These are phyloP conservation scores for Sminthurinus signatus DNA, from an alignment of 1,140 invertebrate species.

Conservation along the genomic window DNA sequence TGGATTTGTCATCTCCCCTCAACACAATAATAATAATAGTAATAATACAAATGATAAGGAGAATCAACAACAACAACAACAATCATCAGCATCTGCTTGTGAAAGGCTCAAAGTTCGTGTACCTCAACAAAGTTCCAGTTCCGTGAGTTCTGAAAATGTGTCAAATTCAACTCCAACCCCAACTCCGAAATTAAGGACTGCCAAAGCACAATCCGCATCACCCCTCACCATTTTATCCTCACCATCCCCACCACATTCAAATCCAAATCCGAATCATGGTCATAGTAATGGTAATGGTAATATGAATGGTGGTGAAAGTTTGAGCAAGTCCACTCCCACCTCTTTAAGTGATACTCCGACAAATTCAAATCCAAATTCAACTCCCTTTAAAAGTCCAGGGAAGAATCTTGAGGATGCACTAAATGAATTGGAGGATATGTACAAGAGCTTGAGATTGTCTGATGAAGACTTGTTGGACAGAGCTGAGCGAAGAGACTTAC, in stretches of 20 bases:
- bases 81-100: constrained; percentile 16
- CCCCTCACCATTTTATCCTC: too few species aligned
- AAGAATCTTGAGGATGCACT: constrained; percentile 74
- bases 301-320: too few species aligned
- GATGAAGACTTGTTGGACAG: constrained; percentile 74
- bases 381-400: constrained; percentile 25
- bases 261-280: constrained; percentile 16
- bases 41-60: constrained; percentile 5
- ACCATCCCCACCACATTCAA: not conserved
- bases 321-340: too few species aligned
- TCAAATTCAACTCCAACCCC: too few species aligned
- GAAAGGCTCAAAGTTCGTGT: constrained; percentile 25
- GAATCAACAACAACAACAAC: constrained; percentile 1
- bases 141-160: too few species aligned
- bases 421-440: constrained; percentile 80
- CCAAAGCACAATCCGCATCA: not conserved
- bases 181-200: too few species aligned
- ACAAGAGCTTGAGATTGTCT: constrained; percentile 69
- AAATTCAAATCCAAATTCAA: constrained; percentile 3
- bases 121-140: not conserved
- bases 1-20: too few species aligned
- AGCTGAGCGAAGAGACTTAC: constrained; percentile 65
- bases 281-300: not conserved
- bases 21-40: not conserved
- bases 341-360: constrained; percentile 6